phyloP scores from a whole-genome alignment of 2,888 invertebrate genomes.

The Ophion ventricosus region DNA sequence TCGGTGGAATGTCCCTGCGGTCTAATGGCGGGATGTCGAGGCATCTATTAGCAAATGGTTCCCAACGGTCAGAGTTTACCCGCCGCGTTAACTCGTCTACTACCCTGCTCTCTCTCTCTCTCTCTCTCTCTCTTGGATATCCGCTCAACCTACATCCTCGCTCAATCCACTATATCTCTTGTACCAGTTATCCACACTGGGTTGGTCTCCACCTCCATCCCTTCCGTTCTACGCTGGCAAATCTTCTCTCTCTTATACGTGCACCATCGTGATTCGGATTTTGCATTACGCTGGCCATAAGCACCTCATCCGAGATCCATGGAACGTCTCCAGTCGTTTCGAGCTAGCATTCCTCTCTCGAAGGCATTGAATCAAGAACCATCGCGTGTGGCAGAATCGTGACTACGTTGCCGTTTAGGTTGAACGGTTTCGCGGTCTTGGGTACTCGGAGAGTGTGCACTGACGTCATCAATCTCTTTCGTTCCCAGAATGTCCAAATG shows the following conservation, averaged over 20 bases:
- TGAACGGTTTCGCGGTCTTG: constrained; percentile 6
- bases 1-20: constrained; percentile 78
- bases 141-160: constrained; percentile 3
- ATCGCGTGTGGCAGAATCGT: background rate
- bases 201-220: background rate
- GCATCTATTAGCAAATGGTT: constrained; percentile 81
- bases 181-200: background rate
- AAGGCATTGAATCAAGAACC: constrained; percentile 34
- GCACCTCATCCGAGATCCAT: constrained; percentile 36
- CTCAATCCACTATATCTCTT: constrained; percentile 16
- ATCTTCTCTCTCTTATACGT: constrained; percentile 12
- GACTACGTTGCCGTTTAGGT: background rate
- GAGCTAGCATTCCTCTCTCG: constrained; percentile 14
- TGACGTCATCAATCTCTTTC: constrained; percentile 20
- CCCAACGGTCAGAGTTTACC: constrained; percentile 79
- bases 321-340: constrained; percentile 32
- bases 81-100: constrained; percentile 74
- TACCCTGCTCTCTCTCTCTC: background rate
- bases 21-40: constrained; percentile 80
- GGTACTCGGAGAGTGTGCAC: background rate
- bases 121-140: constrained; percentile 13
- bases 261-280: constrained; percentile 22
- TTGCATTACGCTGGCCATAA: constrained; percentile 28
- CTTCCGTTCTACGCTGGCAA: constrained; percentile 13
- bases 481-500: constrained; percentile 12